Evolutionary conservation across 2,888 invertebrate species (phyloP).

Genomic region (Gari tellinella): DNA sequence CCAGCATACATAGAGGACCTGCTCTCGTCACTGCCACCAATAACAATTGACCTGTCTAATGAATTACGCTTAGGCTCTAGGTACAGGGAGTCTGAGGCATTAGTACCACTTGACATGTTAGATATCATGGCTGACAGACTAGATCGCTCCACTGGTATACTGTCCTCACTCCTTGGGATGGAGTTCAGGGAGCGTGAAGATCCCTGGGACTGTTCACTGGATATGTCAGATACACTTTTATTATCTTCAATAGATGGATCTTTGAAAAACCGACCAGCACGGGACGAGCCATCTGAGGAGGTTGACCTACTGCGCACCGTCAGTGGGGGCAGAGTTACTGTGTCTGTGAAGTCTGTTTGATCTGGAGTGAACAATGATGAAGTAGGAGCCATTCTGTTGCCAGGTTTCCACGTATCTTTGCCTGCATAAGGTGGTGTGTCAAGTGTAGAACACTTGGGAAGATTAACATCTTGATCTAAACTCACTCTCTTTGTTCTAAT

Average conservation of each 20-base stretch:
- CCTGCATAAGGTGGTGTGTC: too few species aligned
- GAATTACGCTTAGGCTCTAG: too few species aligned
- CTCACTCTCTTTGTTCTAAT: slow-evolving; percentile 28
- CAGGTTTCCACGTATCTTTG: too few species aligned
- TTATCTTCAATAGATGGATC: slow-evolving; percentile 15
- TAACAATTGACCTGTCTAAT: too few species aligned
- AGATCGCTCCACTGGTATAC: slow-evolving; percentile 40
- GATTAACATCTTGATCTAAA: slow-evolving; percentile 30
- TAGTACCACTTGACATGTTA: slow-evolving; percentile 38
- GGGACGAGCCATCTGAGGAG: slow-evolving; percentile 32
- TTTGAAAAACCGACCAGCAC: slow-evolving; percentile 42
- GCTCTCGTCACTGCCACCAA: too few species aligned
- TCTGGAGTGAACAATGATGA: slow-evolving; percentile 1
- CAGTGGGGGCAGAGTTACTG: slow-evolving; percentile 44
- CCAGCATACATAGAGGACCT: too few species aligned
- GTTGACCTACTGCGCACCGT: slow-evolving; percentile 35
- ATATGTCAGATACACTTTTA: slow-evolving; percentile 9
- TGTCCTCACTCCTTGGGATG: slow-evolving; percentile 13
- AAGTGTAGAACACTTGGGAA: too few species aligned
- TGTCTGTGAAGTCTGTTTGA: not conserved
- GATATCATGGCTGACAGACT: slow-evolving; percentile 51
- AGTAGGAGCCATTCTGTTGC: too few species aligned
- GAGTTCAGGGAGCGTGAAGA: slow-evolving; percentile 15
- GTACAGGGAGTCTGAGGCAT: too few species aligned
- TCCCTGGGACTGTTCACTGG: slow-evolving; percentile 15